phyloP scores from a whole-genome alignment of 2,113 vertebrate genomes.

The Saccopteryx leptura region DNA sequence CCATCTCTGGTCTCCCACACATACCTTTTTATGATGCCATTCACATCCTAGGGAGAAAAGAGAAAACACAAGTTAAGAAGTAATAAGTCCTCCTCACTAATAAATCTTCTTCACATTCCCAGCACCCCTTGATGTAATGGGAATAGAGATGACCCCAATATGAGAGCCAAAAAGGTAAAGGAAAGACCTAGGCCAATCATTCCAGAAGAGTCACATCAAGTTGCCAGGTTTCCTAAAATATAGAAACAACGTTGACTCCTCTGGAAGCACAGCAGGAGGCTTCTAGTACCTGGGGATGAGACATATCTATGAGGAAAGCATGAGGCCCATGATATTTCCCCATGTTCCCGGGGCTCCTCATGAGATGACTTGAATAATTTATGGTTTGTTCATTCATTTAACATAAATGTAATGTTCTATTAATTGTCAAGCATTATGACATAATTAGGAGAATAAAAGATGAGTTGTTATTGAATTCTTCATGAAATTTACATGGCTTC shows the following conservation, averaged over 20 bases:
- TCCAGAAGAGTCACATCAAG: not conserved
- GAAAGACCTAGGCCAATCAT: not conserved
- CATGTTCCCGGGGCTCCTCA: not conserved
- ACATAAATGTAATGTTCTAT: not conserved
- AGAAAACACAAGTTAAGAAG: not conserved
- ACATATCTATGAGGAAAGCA: not conserved
- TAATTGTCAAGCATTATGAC: not conserved
- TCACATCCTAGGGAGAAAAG: slow-evolving; percentile 52
- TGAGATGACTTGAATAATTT: not conserved
- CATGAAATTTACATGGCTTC: not conserved
- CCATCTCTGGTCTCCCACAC: not conserved
- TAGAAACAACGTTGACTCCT: not conserved
- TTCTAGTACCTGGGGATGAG: not conserved
- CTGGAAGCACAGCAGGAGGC: not conserved
- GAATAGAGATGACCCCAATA: too few species aligned
- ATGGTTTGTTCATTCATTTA: not conserved
- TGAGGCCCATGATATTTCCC: not conserved
- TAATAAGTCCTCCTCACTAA: too few species aligned
- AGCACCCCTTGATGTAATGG: too few species aligned
- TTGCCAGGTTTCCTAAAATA: not conserved
- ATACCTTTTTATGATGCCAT: slow-evolving; percentile 58
- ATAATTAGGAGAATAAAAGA: not conserved
- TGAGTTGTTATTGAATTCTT: not conserved
- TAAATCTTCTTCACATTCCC: too few species aligned
- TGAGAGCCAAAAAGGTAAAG: not conserved